phyloP scores from a whole-genome alignment of 2,888 invertebrate species.

The Cantharis flavilabris region DNA sequence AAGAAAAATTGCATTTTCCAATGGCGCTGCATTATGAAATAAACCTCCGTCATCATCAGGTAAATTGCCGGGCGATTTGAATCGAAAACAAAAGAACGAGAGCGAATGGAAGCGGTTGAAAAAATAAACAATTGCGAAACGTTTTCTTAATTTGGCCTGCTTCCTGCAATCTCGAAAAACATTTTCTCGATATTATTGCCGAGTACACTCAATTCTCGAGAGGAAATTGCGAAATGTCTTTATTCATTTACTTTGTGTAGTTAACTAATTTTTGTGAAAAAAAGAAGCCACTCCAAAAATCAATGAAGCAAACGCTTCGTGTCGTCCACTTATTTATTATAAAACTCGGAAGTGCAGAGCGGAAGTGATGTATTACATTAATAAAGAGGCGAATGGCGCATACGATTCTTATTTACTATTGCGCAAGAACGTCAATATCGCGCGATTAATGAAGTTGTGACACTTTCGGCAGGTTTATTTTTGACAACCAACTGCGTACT shows the following conservation, averaged over 20 bases:
- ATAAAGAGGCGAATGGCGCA: constrained; percentile 38
- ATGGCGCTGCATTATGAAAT: not conserved
- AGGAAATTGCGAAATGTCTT: not conserved
- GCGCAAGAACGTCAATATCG: not conserved
- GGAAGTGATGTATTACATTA: constrained; percentile 46
- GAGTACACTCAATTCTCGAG: not conserved
- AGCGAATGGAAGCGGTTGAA: not conserved
- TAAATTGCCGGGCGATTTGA: not conserved
- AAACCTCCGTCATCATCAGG: not conserved
- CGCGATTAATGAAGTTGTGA: not conserved
- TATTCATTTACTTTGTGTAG: not conserved
- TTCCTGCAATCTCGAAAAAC: not conserved
- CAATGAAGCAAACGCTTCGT: constrained; percentile 25
- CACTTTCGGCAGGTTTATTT: not conserved
- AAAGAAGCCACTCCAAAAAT: constrained; percentile 11
- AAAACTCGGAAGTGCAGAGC: constrained; percentile 36
- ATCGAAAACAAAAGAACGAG: not conserved
- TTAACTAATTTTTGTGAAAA: not conserved
- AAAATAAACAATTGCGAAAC: not conserved
- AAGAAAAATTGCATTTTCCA: not conserved
- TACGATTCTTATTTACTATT: constrained; percentile 11
- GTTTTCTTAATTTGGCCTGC: not conserved
- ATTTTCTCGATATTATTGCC: not conserved
- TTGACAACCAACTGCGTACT: not conserved
- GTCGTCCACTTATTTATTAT: constrained; percentile 35